phyloP scores from a whole-genome alignment of 1,140 invertebrate genomes.

The Brachionus asplanchnoidis region DNA sequence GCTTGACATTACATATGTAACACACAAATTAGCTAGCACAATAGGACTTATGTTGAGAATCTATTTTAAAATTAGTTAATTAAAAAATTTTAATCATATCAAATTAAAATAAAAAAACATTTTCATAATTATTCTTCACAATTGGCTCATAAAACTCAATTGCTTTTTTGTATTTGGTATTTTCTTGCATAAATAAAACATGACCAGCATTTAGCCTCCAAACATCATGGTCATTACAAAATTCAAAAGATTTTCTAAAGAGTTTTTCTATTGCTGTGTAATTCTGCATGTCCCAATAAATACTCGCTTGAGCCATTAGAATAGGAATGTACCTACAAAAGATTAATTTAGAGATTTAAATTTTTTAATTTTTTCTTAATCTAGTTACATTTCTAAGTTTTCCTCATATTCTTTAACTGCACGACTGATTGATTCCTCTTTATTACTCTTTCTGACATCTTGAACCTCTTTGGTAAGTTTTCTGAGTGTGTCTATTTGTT shows the following conservation, averaged over 20 bases:
- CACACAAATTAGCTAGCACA: constrained; percentile 93
- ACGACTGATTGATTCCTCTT: constrained; percentile 80
- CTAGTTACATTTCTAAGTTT: constrained; percentile 71
- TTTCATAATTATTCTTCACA: constrained; percentile 90
- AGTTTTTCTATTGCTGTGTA: constrained; percentile 74
- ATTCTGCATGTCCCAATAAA: constrained; percentile 95
- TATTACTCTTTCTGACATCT: constrained; percentile 58
- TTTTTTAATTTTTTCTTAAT: constrained; percentile 7
- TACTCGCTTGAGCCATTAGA: constrained; percentile 96
- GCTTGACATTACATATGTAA: constrained; percentile 97
- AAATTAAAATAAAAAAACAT: constrained; percentile 58
- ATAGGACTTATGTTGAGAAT: constrained; percentile 83
- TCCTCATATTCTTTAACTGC: constrained; percentile 88
- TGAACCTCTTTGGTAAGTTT: constrained; percentile 76
- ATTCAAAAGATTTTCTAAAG: constrained; percentile 87
- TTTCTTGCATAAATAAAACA: constrained; percentile 91
- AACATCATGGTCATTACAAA: constrained; percentile 90
- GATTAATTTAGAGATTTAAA: neutral
- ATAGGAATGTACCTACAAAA: constrained; percentile 71
- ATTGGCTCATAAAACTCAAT: constrained; percentile 80
- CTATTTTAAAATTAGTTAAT: neutral
- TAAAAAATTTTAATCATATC: neutral
- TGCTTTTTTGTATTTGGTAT: constrained; percentile 95
- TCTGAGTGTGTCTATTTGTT: constrained; percentile 79
- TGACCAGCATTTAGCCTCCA: constrained; percentile 98